Percentiles rank a stretch among this genome's conserved stretches.
These are phyloP conservation scores for Toxotes lorentzi DNA, from an alignment of 2,797 vertebrate species.

Conservation along the genomic window DNA sequence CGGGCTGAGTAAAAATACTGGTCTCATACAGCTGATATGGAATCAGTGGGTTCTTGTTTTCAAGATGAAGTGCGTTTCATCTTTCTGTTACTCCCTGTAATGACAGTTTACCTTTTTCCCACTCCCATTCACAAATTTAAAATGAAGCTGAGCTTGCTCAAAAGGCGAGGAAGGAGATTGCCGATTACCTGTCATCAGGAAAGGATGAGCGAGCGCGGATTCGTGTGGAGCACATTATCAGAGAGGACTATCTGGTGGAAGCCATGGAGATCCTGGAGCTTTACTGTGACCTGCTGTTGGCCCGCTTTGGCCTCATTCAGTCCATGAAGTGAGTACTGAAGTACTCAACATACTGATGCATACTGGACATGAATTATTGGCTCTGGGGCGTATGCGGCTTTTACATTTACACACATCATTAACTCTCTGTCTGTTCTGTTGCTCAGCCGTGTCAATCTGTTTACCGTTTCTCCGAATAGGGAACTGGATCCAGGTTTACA, in stretches of 20 bases:
- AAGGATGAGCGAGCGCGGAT: slow-evolving; percentile 98
- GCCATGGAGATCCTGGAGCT: slow-evolving; percentile 99
- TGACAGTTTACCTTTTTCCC: neutral
- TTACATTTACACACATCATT: neutral
- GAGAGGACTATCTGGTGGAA: slow-evolving; percentile 99
- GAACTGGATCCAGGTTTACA: slow-evolving; percentile 96
- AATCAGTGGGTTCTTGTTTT: neutral
- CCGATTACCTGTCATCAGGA: slow-evolving; percentile 94
- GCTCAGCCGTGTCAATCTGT: neutral
- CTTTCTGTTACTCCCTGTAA: neutral
- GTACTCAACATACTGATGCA: neutral
- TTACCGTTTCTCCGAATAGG: slow-evolving; percentile 75
- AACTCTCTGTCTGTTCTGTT: neutral
- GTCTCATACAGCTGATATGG: neutral
- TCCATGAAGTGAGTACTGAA: slow-evolving; percentile 94
- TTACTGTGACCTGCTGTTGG: slow-evolving; percentile 95
- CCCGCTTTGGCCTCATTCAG: slow-evolving; percentile 96
- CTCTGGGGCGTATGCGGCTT: neutral
- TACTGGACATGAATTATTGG: neutral
- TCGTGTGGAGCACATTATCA: slow-evolving; percentile 98
- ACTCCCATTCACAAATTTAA: slow-evolving; percentile 37
- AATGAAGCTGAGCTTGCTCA: slow-evolving; percentile 94
- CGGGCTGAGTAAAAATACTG: neutral
- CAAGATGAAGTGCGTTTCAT: neutral
- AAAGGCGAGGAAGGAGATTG: slow-evolving; percentile 98